These are phyloP conservation scores for Lates calcarifer DNA, from an alignment of 2,113 vertebrate genomes.

Conservation along the genomic window DNA sequence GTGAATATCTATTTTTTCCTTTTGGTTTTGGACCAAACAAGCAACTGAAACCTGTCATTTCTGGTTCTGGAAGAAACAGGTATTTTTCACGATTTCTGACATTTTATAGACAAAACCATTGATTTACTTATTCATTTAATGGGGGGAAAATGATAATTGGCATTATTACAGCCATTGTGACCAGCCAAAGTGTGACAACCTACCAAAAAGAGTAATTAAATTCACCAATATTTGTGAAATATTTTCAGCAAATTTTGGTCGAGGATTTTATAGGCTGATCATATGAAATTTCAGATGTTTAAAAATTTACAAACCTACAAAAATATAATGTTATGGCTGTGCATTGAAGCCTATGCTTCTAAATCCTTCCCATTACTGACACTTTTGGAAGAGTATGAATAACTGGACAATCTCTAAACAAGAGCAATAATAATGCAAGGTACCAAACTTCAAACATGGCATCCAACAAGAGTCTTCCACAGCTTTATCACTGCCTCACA, in stretches of 20 bases:
- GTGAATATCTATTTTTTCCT: no score
- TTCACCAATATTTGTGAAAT: no score
- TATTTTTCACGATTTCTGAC: not conserved
- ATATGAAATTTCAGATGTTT: not conserved
- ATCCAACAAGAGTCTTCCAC: not conserved
- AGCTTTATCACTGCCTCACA: constrained; percentile 3
- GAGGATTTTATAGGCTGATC: not conserved
- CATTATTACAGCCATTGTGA: not conserved
- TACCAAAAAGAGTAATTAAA: no score
- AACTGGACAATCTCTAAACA: not conserved
- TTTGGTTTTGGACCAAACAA: no score
- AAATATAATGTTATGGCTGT: not conserved
- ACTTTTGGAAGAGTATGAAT: not conserved
- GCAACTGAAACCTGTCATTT: not conserved
- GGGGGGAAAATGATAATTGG: no score
- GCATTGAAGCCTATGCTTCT: not conserved
- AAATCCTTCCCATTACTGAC: not conserved
- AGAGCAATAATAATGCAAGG: no score
- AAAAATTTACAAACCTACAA: not conserved
- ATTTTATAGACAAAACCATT: not conserved
- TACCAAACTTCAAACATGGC: no score
- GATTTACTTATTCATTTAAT: not conserved
- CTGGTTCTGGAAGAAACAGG: not conserved
- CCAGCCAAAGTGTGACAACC: not conserved
- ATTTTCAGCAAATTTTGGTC: no score